Percentiles rank a stretch among this genome's conserved stretches.
phyloP scores from a whole-genome alignment of 2,888 invertebrate species.

The Melipona beecheii region DNA sequence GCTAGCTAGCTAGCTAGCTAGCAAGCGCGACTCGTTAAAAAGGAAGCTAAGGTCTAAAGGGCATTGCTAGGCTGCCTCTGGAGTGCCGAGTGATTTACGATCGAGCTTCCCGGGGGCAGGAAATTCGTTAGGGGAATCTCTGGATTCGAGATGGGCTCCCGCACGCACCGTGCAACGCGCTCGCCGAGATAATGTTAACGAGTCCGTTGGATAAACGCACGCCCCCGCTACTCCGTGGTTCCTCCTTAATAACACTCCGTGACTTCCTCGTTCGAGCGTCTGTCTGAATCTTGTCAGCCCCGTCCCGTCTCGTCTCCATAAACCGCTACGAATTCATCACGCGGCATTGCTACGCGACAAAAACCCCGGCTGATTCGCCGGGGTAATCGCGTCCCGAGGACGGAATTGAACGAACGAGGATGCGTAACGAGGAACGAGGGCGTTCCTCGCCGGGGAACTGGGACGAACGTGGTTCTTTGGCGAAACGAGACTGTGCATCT shows the following conservation, averaged over 20 bases:
- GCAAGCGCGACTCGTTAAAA: conserved; percentile 61
- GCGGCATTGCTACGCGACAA: conserved; percentile 9
- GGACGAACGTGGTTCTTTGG: conserved; percentile 3
- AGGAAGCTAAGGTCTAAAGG: conserved; percentile 59
- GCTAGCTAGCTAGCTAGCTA: background rate
- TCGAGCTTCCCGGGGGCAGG: conserved; percentile 78
- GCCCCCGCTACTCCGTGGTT: conserved; percentile 62
- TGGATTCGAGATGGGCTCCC: conserved; percentile 78
- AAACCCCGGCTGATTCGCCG: conserved; percentile 16
- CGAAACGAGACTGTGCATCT: background rate
- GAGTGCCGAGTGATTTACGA: conserved; percentile 79
- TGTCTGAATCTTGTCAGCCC: conserved; percentile 32
- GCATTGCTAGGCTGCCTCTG: conserved; percentile 64
- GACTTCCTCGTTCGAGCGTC: conserved; percentile 71
- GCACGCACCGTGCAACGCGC: conserved; percentile 75
- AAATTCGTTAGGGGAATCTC: conserved; percentile 81
- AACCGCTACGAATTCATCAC: conserved; percentile 60
- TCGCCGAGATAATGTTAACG: conserved; percentile 78
- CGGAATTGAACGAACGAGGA: conserved; percentile 6
- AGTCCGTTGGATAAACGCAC: conserved; percentile 74
- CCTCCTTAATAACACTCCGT: conserved; percentile 77
- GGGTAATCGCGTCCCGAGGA: background rate
- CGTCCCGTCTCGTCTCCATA: conserved; percentile 57
- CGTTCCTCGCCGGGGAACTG: background rate
- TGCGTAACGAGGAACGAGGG: background rate